phyloP scores from a whole-genome alignment of 30 jellyfish, hydroid and myxozoan species.

The Turritopsis rubra region DNA sequence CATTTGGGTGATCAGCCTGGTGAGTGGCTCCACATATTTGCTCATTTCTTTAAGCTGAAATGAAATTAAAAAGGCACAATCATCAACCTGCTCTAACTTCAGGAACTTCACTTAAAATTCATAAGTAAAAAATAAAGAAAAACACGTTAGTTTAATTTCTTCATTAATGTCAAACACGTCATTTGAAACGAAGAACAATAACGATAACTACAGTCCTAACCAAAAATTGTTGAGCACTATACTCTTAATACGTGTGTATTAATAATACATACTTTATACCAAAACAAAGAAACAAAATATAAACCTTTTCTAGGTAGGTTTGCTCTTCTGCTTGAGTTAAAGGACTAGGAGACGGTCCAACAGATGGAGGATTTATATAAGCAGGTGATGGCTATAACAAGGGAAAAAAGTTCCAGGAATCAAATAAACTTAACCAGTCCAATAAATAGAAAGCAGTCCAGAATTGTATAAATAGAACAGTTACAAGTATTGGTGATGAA shows the following conservation, averaged over 20 bases:
- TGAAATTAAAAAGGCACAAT: neutral
- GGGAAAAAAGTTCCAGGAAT: neutral
- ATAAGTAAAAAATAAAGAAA: constrained; percentile 1
- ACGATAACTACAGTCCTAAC: too few relatives aligned
- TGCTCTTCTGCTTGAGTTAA: constrained; percentile 25
- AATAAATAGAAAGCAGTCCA: too few relatives aligned
- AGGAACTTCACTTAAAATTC: neutral
- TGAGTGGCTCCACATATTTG: constrained; percentile 32
- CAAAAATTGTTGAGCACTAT: too few relatives aligned
- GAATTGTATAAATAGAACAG: too few relatives aligned
- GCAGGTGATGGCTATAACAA: constrained; percentile 20
- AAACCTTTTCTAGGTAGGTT: constrained; percentile 19
- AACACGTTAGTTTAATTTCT: too few relatives aligned
- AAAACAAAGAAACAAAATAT: too few relatives aligned
- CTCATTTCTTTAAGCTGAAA: constrained; percentile 33
- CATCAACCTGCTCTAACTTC: neutral
- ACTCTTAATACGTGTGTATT: too few relatives aligned
- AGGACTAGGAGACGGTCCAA: constrained; percentile 31
- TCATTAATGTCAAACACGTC: too few relatives aligned
- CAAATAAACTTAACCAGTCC: too few relatives aligned
- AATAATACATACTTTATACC: too few relatives aligned
- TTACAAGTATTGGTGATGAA: too few relatives aligned
- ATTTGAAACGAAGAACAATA: too few relatives aligned
- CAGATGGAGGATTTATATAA: constrained; percentile 23
- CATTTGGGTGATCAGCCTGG: constrained; percentile 13